A percentile compares a stretch with the other conserved stretches of the same genome.
These are phyloP conservation scores for Halcyon badia DNA, from an alignment of 2,797 vertebrate genomes.

Conservation along the genomic window DNA sequence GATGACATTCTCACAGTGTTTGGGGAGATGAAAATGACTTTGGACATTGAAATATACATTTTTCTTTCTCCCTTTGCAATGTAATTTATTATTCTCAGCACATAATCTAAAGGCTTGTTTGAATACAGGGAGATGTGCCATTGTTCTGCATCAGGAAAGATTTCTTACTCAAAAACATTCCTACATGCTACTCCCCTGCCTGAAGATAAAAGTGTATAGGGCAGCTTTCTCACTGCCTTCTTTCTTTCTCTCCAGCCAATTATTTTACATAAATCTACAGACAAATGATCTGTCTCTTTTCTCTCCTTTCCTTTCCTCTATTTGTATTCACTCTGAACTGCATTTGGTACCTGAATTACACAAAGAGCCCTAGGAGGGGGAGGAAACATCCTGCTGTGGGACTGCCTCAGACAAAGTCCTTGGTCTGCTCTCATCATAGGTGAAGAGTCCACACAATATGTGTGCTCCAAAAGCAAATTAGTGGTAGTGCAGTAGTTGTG, in stretches of 20 bases:
- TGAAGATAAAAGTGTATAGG: background rate
- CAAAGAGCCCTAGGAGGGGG: background rate
- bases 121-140: background rate
- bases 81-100: background rate
- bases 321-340: background rate
- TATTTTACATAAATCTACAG: background rate
- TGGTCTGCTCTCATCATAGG: background rate
- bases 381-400: background rate
- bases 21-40: background rate
- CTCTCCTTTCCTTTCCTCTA: background rate
- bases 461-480: background rate
- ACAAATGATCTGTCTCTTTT: background rate
- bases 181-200: background rate
- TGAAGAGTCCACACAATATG: fast-evolving
- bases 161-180: background rate
- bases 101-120: background rate
- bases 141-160: background rate
- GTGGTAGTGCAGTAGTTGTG: background rate
- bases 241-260: background rate
- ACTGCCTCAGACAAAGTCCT: background rate
- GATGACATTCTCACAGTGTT: background rate
- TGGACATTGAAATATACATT: background rate
- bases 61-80: background rate
- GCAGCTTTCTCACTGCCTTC: background rate
- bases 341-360: background rate